Evolutionary conservation across 2,888 invertebrate genomes (phyloP).

Genomic region (Pachycephus smyrnensis): DNA sequence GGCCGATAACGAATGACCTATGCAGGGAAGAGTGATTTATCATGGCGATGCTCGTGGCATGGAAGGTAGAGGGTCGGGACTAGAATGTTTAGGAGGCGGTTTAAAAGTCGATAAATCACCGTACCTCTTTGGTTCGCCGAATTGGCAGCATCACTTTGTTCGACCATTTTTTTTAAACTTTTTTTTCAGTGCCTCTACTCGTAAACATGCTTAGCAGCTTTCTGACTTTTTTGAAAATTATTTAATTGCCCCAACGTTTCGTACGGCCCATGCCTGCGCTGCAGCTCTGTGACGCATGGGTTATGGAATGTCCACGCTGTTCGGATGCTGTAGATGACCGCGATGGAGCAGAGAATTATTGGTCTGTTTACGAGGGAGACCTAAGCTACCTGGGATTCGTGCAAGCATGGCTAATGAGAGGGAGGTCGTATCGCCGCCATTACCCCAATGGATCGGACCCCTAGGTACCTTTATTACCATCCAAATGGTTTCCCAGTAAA

Average conservation of each 20-base stretch:
- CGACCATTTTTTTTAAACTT: neutral
- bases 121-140: neutral
- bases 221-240: neutral
- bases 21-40: neutral
- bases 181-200: neutral
- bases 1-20: neutral
- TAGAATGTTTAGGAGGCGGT: neutral
- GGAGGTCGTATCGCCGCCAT: neutral
- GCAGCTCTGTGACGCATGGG: neutral
- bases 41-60: neutral
- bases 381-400: neutral
- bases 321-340: neutral
- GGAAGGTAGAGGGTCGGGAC: neutral
- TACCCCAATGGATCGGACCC: neutral
- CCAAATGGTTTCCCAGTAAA: neutral
- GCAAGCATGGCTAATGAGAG: neutral
- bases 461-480: neutral
- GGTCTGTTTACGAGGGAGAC: neutral
- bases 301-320: neutral
- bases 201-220: neutral
- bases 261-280: neutral
- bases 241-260: neutral
- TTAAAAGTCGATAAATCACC: neutral
- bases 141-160: neutral
- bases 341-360: slow-evolving; percentile 1